These are phyloP conservation scores for Bujurquina vittata DNA, from an alignment of 2,113 vertebrate species.

Conservation along the genomic window DNA sequence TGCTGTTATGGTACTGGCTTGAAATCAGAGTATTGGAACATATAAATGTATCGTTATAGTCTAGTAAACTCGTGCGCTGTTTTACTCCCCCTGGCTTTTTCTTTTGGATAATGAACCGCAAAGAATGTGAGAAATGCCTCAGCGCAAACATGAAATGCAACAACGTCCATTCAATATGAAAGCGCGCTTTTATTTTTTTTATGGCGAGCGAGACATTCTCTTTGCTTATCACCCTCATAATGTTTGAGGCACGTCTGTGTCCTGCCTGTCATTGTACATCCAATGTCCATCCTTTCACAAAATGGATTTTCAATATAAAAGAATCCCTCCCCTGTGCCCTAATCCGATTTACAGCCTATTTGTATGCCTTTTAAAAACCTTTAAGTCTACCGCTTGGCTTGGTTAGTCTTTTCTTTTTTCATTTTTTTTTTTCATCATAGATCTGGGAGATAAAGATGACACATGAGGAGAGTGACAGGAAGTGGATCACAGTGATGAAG, in stretches of 20 bases:
- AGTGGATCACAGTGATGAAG: slow-evolving; percentile 31
- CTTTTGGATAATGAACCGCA: slow-evolving; percentile 34
- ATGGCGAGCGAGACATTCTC: slow-evolving; percentile 32
- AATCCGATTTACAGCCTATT: slow-evolving; percentile 73
- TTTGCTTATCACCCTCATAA: slow-evolving; percentile 40
- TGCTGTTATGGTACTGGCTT: neutral
- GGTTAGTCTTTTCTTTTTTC: slow-evolving; percentile 32
- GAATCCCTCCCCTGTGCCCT: slow-evolving; percentile 43
- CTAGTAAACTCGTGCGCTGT: neutral
- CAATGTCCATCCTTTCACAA: slow-evolving; percentile 61
- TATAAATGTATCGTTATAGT: slow-evolving; percentile 4
- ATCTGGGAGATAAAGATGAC: slow-evolving; percentile 49
- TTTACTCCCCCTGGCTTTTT: neutral
- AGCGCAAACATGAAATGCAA: slow-evolving; percentile 17
- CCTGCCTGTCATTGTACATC: slow-evolving; percentile 55
- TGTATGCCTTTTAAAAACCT: slow-evolving; percentile 68
- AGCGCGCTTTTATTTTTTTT: slow-evolving; percentile 25
- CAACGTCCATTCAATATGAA: slow-evolving; percentile 33
- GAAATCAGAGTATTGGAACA: slow-evolving; percentile 5
- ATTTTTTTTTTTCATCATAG: slow-evolving; percentile 6
- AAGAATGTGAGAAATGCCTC: slow-evolving; percentile 26
- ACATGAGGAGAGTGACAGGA: slow-evolving; percentile 54
- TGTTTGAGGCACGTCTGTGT: slow-evolving; percentile 47
- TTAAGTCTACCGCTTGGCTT: slow-evolving; percentile 59
- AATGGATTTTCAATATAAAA: slow-evolving; percentile 60